Base-by-base conservation (phyloP, 2,113 vertebrate species). In the Eurystomus gularis region DNA sequence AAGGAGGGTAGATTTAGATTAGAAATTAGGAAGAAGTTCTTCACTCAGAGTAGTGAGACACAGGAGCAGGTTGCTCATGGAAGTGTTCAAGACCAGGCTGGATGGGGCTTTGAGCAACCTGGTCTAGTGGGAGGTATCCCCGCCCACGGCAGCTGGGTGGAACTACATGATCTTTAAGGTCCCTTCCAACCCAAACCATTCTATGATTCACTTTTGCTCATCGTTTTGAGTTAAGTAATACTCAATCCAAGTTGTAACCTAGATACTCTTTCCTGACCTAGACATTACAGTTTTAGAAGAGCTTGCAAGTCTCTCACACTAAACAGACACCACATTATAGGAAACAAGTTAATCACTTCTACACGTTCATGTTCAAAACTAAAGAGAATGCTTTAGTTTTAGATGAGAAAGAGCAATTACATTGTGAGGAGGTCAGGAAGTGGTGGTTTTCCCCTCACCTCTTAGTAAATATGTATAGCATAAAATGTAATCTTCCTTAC, bases 401-500 rank as follows among this genome's bases (percentile, higher is more conserved):
- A 81, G 10, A 80, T 29, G 17, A 23, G 39, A 82, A 73, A 62
- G 54, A 58, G 2, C n/a, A 88, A 7, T 6, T 54, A 9, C 4
- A 26, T 2, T 0, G 0, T 2, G 6, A 6, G 5, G 7, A 9
- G 7, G 9, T 3, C 17, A 33, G 78, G 24, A 17, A 25, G 25
- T 20, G 12, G 8, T 9, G 54, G 23, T 13, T 44, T 35, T 40
- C 12, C 3, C 6, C 42, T 16, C 8, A 54, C 10, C 10, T 14
- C 39, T 8, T 5, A 44, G 13, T 73, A 68, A 62, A 52, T 17
- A 42, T 46, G 13, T 18, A 24, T 15, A 62, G 33, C 31, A 58
- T 25, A 35, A 68, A 66, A 46, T n/a, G 26, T 25, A 15, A 35
- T 16, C n/a, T 6, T 19, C 54, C 31, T 61, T 20, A 46, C 17